Evolutionary conservation across 1,140 invertebrate genomes (phyloP).

Genomic region (Drosophila elegans): DNA sequence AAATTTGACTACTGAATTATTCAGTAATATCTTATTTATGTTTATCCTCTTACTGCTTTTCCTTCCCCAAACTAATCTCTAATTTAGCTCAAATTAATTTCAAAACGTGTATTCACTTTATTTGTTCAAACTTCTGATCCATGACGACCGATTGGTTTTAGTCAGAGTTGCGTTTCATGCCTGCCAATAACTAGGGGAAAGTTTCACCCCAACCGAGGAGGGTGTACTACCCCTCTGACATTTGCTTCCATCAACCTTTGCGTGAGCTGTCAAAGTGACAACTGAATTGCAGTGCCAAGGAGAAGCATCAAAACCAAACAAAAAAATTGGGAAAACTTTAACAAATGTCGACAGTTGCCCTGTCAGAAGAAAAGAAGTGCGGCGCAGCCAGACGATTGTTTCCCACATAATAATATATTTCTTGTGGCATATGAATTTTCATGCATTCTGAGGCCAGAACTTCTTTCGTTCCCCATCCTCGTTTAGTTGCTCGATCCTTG

Average conservation of each 20-base stretch:
- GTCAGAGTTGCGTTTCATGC: slow-evolving; percentile 63
- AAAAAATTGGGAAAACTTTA: slow-evolving; percentile 53
- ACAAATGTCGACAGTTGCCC: slow-evolving; percentile 65
- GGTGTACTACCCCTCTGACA: slow-evolving; percentile 12
- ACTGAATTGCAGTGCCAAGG: slow-evolving; percentile 67
- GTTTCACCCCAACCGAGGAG: slow-evolving; percentile 8
- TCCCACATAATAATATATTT: slow-evolving; percentile 68
- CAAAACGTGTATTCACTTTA: slow-evolving; percentile 15
- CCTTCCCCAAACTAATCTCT: slow-evolving; percentile 10
- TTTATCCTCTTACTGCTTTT: no score
- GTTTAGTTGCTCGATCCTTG: slow-evolving; percentile 20
- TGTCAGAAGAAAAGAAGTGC: slow-evolving; percentile 9
- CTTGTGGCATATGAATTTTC: slow-evolving; percentile 75
- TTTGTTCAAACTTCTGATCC: slow-evolving; percentile 41
- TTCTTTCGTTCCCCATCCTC: background rate
- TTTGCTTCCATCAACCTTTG: slow-evolving; percentile 70
- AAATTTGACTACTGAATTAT: no score
- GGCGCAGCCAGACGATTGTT: slow-evolving; percentile 58
- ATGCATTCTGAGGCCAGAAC: slow-evolving; percentile 69
- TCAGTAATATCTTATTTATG: no score
- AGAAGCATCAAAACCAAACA: slow-evolving; percentile 12
- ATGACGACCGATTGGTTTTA: slow-evolving; percentile 51
- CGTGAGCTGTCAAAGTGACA: slow-evolving; percentile 81
- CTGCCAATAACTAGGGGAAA: slow-evolving; percentile 63
- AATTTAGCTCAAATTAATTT: slow-evolving; percentile 37